Conservation (phyloP, 1,140 invertebrate genomes). For the Spodoptera litura region DNA sequence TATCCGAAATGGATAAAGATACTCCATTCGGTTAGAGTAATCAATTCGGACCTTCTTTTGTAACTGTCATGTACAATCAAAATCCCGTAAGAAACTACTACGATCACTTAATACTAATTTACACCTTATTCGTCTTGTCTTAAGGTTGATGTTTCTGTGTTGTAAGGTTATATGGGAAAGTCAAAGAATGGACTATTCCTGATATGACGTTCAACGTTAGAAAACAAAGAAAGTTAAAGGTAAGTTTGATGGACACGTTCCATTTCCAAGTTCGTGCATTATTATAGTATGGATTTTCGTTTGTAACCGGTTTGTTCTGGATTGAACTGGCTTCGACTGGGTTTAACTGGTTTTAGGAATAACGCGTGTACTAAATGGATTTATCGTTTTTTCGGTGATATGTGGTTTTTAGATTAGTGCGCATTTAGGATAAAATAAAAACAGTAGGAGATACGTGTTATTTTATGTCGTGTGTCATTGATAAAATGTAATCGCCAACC, state of each 20-base stretch:
- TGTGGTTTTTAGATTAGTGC: no score
- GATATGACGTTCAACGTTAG: slow-evolving; percentile 16
- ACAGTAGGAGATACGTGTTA: no score
- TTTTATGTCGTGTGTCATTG: no score
- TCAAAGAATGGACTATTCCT: slow-evolving; percentile 20
- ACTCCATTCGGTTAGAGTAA: slow-evolving; percentile 40
- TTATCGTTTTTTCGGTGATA: not conserved
- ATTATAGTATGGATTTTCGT: slow-evolving; percentile 21
- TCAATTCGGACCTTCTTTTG: slow-evolving; percentile 48
- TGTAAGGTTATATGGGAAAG: not conserved
- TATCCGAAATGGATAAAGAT: slow-evolving; percentile 47
- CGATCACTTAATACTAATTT: not conserved
- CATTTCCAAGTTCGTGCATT: slow-evolving; percentile 39
- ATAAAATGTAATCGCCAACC: no score
- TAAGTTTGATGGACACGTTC: slow-evolving; percentile 43
- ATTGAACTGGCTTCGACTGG: slow-evolving; percentile 7
- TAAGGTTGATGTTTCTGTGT: slow-evolving; percentile 7
- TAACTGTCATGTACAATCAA: slow-evolving; percentile 55
- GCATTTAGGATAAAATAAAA: no score
- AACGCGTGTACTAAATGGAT: not conserved
- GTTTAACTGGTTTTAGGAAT: not conserved
- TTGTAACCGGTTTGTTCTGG: slow-evolving; percentile 13
- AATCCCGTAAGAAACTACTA: slow-evolving; percentile 13
- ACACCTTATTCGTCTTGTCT: not conserved
- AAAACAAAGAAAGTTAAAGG: slow-evolving; percentile 46